Evolutionary conservation across 2,797 vertebrate species (phyloP).

Genomic region (Phrynocephalus vlangalii): DNA sequence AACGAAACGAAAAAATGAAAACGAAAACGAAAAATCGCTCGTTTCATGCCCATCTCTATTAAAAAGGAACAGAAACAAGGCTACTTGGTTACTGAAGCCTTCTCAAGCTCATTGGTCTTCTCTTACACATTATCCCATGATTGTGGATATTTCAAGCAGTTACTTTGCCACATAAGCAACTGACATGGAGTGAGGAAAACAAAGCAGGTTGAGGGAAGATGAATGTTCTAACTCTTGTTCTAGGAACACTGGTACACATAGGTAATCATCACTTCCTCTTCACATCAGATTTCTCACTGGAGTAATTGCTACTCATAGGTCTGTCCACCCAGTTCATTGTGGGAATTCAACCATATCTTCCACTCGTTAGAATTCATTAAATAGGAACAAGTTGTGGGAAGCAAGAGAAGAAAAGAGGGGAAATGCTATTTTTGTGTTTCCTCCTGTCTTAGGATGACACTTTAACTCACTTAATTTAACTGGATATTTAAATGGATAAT

Average conservation of each 20-base stretch:
- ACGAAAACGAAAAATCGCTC: no score
- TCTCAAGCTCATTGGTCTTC: background rate
- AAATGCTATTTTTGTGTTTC: no score
- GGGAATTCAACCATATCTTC: background rate
- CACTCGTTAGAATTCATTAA: background rate
- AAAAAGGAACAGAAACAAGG: no score
- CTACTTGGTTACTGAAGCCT: no score
- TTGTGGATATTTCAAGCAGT: background rate
- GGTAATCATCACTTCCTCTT: background rate
- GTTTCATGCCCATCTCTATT: no score
- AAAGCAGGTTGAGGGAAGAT: background rate
- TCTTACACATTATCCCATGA: background rate
- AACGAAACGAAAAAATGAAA: no score
- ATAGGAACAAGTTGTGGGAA: background rate
- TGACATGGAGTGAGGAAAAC: background rate
- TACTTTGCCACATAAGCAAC: background rate
- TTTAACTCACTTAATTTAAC: conserved; percentile 21
- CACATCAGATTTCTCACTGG: no score
- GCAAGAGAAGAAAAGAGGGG: background rate
- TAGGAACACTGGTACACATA: no score
- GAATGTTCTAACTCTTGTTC: no score
- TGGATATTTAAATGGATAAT: conserved; percentile 27
- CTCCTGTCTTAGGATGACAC: no score
- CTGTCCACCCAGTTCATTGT: background rate
- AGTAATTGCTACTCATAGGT: background rate